Evolutionary conservation across 2,797 vertebrate genomes (phyloP).

Genomic region (Meda fulgida): DNA sequence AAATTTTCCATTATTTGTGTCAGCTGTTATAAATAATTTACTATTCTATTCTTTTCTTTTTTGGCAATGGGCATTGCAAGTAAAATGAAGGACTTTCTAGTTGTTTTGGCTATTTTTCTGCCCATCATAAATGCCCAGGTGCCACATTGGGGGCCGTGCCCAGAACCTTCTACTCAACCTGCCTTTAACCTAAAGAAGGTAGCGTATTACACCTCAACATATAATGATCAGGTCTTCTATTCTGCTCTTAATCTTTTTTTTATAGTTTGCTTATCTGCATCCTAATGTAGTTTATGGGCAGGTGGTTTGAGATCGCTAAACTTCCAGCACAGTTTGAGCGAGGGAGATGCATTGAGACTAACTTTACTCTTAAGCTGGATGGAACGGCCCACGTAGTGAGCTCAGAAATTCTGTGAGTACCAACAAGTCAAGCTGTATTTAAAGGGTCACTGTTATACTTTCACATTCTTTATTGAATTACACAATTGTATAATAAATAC

Average conservation of each 20-base stretch:
- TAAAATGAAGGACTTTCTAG: constrained; percentile 67
- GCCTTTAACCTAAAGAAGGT: constrained; percentile 75
- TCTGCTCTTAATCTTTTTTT: neutral
- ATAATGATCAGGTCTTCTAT: neutral
- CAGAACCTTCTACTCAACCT: constrained; percentile 75
- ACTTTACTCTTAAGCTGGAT: constrained; percentile 82
- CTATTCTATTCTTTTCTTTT: neutral
- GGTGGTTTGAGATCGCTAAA: constrained; percentile 93
- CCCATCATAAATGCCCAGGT: constrained; percentile 73
- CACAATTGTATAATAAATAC: neutral
- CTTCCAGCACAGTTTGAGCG: constrained; percentile 88
- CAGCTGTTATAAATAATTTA: neutral
- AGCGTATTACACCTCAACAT: neutral
- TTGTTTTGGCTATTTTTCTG: constrained; percentile 65
- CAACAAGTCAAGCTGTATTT: neutral
- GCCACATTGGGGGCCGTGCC: constrained; percentile 82
- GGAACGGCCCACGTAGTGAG: constrained; percentile 85
- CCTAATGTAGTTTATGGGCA: constrained; percentile 85
- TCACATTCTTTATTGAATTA: neutral
- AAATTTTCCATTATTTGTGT: neutral
- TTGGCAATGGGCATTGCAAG: constrained; percentile 35
- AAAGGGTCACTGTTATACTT: neutral
- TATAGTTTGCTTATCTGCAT: neutral
- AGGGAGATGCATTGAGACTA: constrained; percentile 88
- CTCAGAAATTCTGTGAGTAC: constrained; percentile 88